Evolutionary conservation across 2,888 invertebrate species (phyloP).

Genomic region (Dolichomitus sp.): DNA sequence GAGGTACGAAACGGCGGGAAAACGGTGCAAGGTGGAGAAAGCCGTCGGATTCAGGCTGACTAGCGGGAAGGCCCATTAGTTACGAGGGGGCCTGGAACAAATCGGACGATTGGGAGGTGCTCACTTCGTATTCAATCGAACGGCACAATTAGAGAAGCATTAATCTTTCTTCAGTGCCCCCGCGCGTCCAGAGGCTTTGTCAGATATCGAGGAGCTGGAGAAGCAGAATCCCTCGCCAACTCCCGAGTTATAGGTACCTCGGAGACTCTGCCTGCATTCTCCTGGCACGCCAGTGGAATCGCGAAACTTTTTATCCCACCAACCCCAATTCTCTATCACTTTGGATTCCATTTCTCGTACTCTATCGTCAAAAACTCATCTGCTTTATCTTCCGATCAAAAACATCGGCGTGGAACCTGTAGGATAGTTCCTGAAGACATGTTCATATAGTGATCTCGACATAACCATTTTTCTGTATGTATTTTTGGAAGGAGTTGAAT

Average conservation of each 20-base stretch:
- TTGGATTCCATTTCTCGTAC: conserved; percentile 17
- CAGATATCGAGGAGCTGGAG: conserved; percentile 50
- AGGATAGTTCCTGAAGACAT: neutral
- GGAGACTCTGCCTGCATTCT: conserved; percentile 6
- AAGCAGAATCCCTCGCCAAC: conserved; percentile 51
- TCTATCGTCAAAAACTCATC: conserved; percentile 44
- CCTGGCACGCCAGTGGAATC: conserved; percentile 45
- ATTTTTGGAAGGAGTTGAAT: neutral
- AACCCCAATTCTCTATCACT: neutral
- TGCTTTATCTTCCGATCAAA: conserved; percentile 13
- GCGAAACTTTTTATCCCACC: conserved; percentile 51
- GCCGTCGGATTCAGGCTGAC: conserved; percentile 48
- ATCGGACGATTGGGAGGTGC: conserved; percentile 53
- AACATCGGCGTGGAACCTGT: neutral
- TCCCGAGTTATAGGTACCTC: conserved; percentile 47
- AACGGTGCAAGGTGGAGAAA: conserved; percentile 31
- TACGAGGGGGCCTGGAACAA: conserved; percentile 48
- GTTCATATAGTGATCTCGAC: neutral
- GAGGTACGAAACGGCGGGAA: conserved; percentile 1
- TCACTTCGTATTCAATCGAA: conserved; percentile 66
- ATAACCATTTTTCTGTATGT: neutral
- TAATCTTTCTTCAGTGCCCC: conserved; percentile 54
- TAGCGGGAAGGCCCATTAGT: conserved; percentile 60
- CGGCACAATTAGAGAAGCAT: conserved; percentile 68
- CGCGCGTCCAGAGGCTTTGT: conserved; percentile 49